Evolutionary conservation across 2,113 vertebrate genomes (phyloP).

Genomic region (Thalassoma bifasciatum): DNA sequence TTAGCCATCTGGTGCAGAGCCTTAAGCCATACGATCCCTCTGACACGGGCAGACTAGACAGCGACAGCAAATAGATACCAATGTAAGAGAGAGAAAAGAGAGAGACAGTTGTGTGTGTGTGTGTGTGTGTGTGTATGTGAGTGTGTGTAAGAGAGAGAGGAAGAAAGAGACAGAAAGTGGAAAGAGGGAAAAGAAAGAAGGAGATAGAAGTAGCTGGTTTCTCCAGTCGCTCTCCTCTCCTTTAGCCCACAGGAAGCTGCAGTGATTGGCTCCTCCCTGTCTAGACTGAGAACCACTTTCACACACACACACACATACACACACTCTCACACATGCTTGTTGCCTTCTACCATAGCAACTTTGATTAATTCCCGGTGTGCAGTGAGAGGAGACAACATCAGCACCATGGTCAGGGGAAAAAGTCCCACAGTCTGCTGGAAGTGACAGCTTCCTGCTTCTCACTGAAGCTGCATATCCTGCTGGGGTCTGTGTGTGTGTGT

Average conservation of each 20-base stretch:
- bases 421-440: constrained; percentile 61
- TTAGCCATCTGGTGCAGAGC: constrained; percentile 58
- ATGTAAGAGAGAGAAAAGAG: constrained; percentile 1
- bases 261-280: constrained; percentile 82
- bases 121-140: not conserved
- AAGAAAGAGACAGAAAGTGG: not conserved
- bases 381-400: constrained; percentile 71
- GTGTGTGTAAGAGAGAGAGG: no score
- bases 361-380: constrained; percentile 80
- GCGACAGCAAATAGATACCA: constrained; percentile 24
- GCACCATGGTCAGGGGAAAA: constrained; percentile 65
- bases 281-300: constrained; percentile 76
- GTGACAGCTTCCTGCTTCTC: constrained; percentile 74
- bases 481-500: constrained; percentile 35
- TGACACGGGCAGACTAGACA: constrained; percentile 40
- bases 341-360: constrained; percentile 68
- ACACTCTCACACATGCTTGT: constrained; percentile 14
- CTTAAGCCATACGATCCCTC: constrained; percentile 45
- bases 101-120: constrained; percentile 2
- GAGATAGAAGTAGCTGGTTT: constrained; percentile 25
- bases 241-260: constrained; percentile 69
- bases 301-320: constrained; percentile 20
- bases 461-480: constrained; percentile 64
- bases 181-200: not conserved
- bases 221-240: constrained; percentile 45